Percentiles rank a stretch among this genome's conserved stretches.
phyloP scores from a whole-genome alignment of 1,140 invertebrate genomes.

The Periplaneta americana region DNA sequence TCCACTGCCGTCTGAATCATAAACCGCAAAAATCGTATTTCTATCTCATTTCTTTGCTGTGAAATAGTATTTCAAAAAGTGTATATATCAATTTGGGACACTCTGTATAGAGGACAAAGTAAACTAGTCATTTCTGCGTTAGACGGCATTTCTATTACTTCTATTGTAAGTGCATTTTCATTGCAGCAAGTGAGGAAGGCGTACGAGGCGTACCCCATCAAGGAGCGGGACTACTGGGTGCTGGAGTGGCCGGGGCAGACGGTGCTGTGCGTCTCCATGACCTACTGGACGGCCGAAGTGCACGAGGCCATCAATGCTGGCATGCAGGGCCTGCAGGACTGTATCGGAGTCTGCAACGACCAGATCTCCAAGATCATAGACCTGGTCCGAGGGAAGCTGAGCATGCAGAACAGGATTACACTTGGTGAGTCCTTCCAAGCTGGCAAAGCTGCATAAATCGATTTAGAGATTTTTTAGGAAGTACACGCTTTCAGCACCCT shows the following conservation, averaged over 20 bases:
- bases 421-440: conserved; percentile 69
- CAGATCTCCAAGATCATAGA: conserved; percentile 82
- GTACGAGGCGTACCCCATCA: conserved; percentile 59
- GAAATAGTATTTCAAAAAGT: no score
- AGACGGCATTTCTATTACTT: no score
- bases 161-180: neutral
- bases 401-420: conserved; percentile 83
- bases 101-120: no score
- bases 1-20: no score
- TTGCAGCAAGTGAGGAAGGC: conserved; percentile 43
- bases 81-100: no score
- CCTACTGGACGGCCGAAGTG: conserved; percentile 87
- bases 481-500: no score
- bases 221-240: conserved; percentile 72
- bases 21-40: no score
- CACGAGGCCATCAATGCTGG: conserved; percentile 60
- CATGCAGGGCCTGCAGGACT: conserved; percentile 43
- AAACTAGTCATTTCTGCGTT: no score
- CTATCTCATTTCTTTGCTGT: no score
- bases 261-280: conserved; percentile 78
- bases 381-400: conserved; percentile 80
- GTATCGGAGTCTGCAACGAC: conserved; percentile 49
- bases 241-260: conserved; percentile 84
- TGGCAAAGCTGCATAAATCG: no score
- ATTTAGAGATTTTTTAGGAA: no score